Base-by-base conservation (phyloP, 2,113 vertebrate genomes). In the Ahaetulla prasina region DNA sequence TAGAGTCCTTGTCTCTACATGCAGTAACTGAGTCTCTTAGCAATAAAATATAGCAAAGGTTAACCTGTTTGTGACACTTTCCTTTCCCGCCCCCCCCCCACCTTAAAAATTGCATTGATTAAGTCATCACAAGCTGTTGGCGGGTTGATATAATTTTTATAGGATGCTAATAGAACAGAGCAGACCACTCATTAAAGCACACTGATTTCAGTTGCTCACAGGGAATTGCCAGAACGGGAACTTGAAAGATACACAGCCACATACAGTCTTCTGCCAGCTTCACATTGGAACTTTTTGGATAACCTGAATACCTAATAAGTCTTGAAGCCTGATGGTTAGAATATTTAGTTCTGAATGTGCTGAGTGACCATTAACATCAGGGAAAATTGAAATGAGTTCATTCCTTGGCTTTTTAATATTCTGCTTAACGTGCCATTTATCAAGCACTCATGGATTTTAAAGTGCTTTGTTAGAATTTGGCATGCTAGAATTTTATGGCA, bases 181-280 rank as follows among this genome's bases (percentile, higher is more conserved):
- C 63, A 35, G 30, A 89, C 92, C 25, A 74, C 95, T 95, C 92
- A 93, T 91, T 57, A 91, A 96, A 92, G 60, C 39, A 95, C 93
- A 93, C 91, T 95, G 95, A 94, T 96, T 93, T 94, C 89, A 94
- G 91, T 93, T 94, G 95, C 95, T 94, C 95, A 89, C 95, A 97
- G 95, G 92, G 91, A 94, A 96, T 95, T 91, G 92, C 95, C 92
- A 91, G 91, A 94, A 87, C 45, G 90, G 93, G 87, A 94, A 95
- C 96, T 87, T 94, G 92, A 93, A 89, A 93, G 88, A 91, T 89
- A 2, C 92, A 92, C 3, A 39, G 45, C 39, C 85, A 27, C 50
- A 3, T 94, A 57, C 54, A 54, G 94, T 95, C 88, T 80, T 93
- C 89, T 92, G 93, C 93, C 2, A n/a, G 93, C 92, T 92, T 94